Conservation (phyloP, 2,888 invertebrate species). For the Chloromyia formosa region DNA sequence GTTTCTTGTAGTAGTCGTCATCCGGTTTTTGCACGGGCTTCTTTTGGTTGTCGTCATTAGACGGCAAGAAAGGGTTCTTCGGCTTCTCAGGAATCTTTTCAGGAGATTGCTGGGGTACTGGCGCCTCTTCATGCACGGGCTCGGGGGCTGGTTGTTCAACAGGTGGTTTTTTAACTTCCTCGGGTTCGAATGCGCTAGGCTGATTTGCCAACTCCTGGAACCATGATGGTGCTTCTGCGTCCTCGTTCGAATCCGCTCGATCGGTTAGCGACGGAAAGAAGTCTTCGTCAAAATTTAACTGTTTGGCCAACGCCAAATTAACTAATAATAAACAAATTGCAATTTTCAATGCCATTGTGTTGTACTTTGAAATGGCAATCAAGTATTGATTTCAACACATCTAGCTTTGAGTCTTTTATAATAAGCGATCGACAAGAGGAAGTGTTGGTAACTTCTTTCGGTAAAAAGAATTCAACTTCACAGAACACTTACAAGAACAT, state of each 20-base stretch:
- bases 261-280: slow-evolving; percentile 28
- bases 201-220: slow-evolving; percentile 8
- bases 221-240: slow-evolving; percentile 19
- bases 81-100: not conserved
- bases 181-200: too few relatives aligned
- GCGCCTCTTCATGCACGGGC: too few relatives aligned
- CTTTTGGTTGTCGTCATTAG: too few relatives aligned
- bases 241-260: not conserved
- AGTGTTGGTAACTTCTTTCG: not conserved
- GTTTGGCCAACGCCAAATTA: slow-evolving; percentile 19
- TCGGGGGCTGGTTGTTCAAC: too few relatives aligned
- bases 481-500: too few relatives aligned
- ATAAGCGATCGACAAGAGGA: not conserved
- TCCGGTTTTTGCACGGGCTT: too few relatives aligned
- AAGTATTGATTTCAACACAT: slow-evolving; percentile 2
- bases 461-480: not conserved
- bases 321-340: slow-evolving; percentile 22
- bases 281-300: slow-evolving; percentile 33
- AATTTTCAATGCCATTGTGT: slow-evolving; percentile 32
- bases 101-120: not conserved
- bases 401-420: slow-evolving; percentile 26
- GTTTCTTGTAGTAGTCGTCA: not conserved
- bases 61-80: too few relatives aligned
- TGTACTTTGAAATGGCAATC: slow-evolving; percentile 20
- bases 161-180: too few relatives aligned